Evolutionary conservation across 2,888 invertebrate genomes (phyloP).

Genomic region (Resseliella maxima): DNA sequence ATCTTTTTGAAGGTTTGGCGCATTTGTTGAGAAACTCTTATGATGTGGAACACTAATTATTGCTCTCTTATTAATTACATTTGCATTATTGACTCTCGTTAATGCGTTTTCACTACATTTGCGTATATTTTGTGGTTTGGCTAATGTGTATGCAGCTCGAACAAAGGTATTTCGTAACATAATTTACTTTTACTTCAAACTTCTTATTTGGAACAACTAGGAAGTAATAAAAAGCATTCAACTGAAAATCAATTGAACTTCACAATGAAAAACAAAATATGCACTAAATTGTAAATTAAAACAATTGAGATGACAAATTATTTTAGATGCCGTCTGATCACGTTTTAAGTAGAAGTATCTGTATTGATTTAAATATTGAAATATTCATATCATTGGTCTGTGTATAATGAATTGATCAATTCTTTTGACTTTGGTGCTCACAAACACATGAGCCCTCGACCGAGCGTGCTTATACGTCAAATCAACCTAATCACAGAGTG

Average conservation of each 20-base stretch:
- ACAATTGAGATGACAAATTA: not conserved
- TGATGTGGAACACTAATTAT: not conserved
- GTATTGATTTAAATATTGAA: not conserved
- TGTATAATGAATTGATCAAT: not conserved
- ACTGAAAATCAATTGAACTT: not conserved
- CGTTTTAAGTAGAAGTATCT: not conserved
- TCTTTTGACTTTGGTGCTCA: not conserved
- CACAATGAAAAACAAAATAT: not conserved
- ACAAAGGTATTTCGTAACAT: slow-evolving; percentile 49
- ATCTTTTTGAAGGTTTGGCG: slow-evolving; percentile 58
- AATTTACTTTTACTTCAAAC: not conserved
- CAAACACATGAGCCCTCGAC: not conserved
- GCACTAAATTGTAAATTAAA: not conserved
- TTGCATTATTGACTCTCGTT: not conserved
- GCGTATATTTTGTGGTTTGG: slow-evolving; percentile 11
- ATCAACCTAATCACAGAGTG: not conserved
- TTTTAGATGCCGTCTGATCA: not conserved
- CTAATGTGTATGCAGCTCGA: not conserved
- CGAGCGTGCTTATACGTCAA: slow-evolving; percentile 25
- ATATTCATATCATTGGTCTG: slow-evolving; percentile 17
- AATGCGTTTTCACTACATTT: slow-evolving; percentile 6
- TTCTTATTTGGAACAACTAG: not conserved
- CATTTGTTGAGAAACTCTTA: slow-evolving; percentile 52
- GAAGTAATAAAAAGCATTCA: slow-evolving; percentile 13
- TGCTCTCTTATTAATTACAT: not conserved